A percentile compares a stretch with the other conserved stretches of the same genome.
These are phyloP conservation scores for Sarcophaga variegata DNA, from an alignment of 2,888 invertebrate species.

Conservation along the genomic window DNA sequence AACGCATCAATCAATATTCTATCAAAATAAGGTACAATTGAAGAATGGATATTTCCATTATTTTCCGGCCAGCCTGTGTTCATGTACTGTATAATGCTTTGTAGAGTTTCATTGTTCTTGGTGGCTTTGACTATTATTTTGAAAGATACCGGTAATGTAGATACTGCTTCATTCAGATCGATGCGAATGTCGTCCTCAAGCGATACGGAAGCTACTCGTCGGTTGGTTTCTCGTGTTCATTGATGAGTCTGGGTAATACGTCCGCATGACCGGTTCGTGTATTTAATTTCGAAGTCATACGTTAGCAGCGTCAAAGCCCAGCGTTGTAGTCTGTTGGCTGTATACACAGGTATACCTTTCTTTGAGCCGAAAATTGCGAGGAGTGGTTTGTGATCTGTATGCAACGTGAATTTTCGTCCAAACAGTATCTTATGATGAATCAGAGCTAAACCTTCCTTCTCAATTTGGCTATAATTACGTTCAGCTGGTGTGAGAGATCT, in stretches of 20 bases:
- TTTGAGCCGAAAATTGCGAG: slow-evolving; percentile 75
- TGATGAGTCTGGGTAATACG: slow-evolving; percentile 63
- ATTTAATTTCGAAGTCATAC: slow-evolving; percentile 69
- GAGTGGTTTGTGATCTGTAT: slow-evolving; percentile 80
- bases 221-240: slow-evolving; percentile 41
- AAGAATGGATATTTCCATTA: not conserved
- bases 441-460: slow-evolving; percentile 65
- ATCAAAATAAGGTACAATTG: slow-evolving; percentile 14
- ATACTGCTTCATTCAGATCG: slow-evolving; percentile 21
- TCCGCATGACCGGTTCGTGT: slow-evolving; percentile 30
- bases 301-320: slow-evolving; percentile 59
- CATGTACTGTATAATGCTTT: slow-evolving; percentile 17
- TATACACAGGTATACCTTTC: slow-evolving; percentile 71
- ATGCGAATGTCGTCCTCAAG: slow-evolving; percentile 13
- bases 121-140: slow-evolving; percentile 26
- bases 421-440: slow-evolving; percentile 20
- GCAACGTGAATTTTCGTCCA: slow-evolving; percentile 60
- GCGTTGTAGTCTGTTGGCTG: slow-evolving; percentile 55
- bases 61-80: slow-evolving; percentile 28
- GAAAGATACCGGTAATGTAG: slow-evolving; percentile 19
- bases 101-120: slow-evolving; percentile 2
- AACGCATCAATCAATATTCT: no score
- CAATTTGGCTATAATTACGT: slow-evolving; percentile 64
- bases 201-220: slow-evolving; percentile 44
- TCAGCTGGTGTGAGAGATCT: slow-evolving; percentile 57